A percentile compares a stretch with the other conserved stretches of the same genome.
Conservation (phyloP, 2,113 vertebrate species). For the Neotoma lepida region DNA sequence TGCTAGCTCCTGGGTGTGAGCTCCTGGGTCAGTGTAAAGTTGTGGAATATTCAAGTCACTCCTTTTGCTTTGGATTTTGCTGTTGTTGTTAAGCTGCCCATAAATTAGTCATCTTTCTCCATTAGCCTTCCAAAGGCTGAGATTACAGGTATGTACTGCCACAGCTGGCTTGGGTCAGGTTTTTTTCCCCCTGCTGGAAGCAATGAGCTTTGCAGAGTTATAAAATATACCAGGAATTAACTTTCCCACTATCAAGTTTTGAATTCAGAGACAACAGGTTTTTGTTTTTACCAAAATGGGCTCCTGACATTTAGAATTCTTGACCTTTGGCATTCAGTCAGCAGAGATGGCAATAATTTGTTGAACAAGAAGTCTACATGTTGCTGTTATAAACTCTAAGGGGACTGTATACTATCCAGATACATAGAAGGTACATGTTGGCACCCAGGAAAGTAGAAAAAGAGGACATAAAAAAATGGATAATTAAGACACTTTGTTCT, state of each 20-base stretch:
- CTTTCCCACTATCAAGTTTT: neutral
- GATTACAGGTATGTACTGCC: neutral
- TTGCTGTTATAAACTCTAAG: neutral
- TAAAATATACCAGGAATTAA: neutral
- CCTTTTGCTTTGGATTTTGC: neutral
- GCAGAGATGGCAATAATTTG: conserved; percentile 3
- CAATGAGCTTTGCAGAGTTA: neutral
- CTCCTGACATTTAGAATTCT: neutral
- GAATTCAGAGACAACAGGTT: neutral
- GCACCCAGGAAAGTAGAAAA: neutral
- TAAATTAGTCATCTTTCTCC: neutral
- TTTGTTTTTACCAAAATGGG: neutral
- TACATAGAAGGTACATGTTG: rapidly evolving
- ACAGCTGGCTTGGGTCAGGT: too few species aligned
- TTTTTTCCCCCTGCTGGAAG: neutral
- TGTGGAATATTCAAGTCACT: neutral
- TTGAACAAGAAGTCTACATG: neutral
- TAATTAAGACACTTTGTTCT: neutral
- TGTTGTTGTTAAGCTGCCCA: neutral
- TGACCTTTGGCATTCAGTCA: neutral
- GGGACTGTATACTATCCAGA: too few species aligned
- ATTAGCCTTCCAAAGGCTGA: neutral
- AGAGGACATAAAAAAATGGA: too few species aligned
- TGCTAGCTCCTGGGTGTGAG: neutral
- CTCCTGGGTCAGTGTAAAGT: neutral